These are phyloP conservation scores for Lordiphosa stackelbergi DNA, from an alignment of 1,140 invertebrate species.

Conservation along the genomic window DNA sequence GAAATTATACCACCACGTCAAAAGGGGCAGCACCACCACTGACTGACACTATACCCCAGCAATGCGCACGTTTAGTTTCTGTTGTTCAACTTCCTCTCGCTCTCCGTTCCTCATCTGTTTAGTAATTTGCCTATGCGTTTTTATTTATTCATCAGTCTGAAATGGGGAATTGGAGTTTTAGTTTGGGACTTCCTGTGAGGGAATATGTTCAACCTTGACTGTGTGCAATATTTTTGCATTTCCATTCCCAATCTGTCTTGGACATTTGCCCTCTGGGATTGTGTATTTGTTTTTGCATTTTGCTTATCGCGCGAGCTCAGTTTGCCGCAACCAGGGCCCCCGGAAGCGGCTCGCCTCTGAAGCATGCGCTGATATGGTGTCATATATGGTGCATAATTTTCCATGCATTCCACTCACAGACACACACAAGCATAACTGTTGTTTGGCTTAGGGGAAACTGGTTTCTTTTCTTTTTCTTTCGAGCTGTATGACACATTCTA, in stretches of 20 bases:
- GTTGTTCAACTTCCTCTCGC: background rate
- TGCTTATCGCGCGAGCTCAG: too few species aligned
- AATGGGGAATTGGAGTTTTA: background rate
- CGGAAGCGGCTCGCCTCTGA: constrained; percentile 4
- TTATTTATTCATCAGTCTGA: constrained; percentile 4
- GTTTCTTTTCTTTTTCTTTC: constrained; percentile 35
- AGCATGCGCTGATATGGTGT: background rate
- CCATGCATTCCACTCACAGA: background rate
- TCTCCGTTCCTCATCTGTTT: background rate
- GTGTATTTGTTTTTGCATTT: background rate
- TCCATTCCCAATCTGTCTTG: background rate
- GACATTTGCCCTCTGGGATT: constrained; percentile 6
- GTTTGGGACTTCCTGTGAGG: constrained; percentile 12
- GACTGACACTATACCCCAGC: background rate
- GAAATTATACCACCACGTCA: constrained; percentile 46
- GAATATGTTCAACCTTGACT: constrained; percentile 19
- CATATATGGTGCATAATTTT: constrained; percentile 4
- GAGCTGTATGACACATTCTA: constrained; percentile 30
- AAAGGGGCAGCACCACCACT: constrained; percentile 6
- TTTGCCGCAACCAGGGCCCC: constrained; percentile 3
- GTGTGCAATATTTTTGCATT: constrained; percentile 1
- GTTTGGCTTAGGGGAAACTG: constrained; percentile 27
- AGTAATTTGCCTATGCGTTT: constrained; percentile 1
- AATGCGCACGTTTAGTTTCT: too few species aligned
- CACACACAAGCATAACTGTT: background rate